Base-by-base conservation (phyloP, 2,113 vertebrate genomes). In the Ceuthmochares aereus region DNA sequence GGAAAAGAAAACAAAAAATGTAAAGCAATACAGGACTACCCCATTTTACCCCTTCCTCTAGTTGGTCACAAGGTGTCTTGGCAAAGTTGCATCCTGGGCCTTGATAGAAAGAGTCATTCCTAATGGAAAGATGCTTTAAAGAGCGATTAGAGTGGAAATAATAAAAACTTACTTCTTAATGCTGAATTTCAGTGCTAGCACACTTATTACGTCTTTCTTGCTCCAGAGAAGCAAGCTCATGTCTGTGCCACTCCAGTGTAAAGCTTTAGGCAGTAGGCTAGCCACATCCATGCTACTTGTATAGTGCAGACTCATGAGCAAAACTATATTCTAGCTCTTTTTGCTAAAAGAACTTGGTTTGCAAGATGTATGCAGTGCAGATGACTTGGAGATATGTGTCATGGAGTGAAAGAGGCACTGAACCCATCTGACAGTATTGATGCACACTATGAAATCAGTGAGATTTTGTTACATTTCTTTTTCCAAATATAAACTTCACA, bases 401-500 rank as follows among this genome's bases (percentile, higher is more conserved):
- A 77, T 16, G 17, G 80, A 86, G 82, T 45, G 72, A 95, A 92
- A 86, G 72, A 77, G 76, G 56, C 23, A 32, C 59, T 84, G 88
- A 95, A 89, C 83, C 45, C 86, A 55, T 63, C 86, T 93, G 89
- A 90, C 76, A 70, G 72, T 16, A 58, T 30, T 58, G 51, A 86
- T 54, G 22, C 52, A 32, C 52, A 42, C 0, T 9, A 77, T 45
- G 68, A 95, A 92, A 93, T 86, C 72, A 45, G 55, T 23, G 84
- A 80, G 83, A 81, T 80, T 91, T 91, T 64, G 70, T 84, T 80
- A 86, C 47, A 37, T 70, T 87, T 92, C 43, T 60, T 92, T 94
- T 94, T 80, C 78, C 66, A 92, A 74, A 95, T 80, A 92, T 92
- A 80, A 91, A 83, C 67, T 47, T 82, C 72, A 86, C 88, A 95